Conservation (phyloP, 2,888 invertebrate species). For the Leucozona laternaria region DNA sequence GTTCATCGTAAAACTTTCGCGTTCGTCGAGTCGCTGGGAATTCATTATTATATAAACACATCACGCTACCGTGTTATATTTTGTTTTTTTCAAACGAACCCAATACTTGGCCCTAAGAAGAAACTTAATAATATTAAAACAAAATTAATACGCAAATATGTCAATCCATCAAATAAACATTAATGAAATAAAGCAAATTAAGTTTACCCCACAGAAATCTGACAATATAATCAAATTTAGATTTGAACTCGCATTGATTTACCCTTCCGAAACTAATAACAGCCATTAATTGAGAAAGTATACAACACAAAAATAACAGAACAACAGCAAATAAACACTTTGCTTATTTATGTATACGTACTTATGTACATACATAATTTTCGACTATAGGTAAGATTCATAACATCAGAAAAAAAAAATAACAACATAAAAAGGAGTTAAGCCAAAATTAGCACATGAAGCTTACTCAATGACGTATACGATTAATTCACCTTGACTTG, state of each 20-base stretch:
- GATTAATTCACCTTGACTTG: conserved; percentile 53
- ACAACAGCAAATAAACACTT: not conserved
- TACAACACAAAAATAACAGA: not conserved
- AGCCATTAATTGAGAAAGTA: not conserved
- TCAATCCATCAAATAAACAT: not conserved
- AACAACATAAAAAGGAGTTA: not conserved
- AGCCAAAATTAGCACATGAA: not conserved
- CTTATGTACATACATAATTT: not conserved
- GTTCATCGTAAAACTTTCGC: too few relatives aligned
- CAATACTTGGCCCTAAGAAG: too few relatives aligned
- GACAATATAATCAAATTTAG: not conserved
- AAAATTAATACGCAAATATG: not conserved
- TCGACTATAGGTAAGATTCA: not conserved
- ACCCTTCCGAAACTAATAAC: not conserved
- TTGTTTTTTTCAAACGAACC: too few relatives aligned
- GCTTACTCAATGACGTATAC: conserved; percentile 15
- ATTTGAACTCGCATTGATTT: not conserved
- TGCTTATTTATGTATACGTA: too few relatives aligned
- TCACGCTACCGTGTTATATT: too few relatives aligned
- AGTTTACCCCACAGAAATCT: not conserved
- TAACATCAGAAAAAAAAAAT: not conserved
- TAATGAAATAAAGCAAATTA: not conserved
- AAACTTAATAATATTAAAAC: not conserved
- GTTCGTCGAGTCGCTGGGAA: too few relatives aligned
- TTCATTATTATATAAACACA: too few relatives aligned